Conservation (phyloP, 2,113 vertebrate genomes). For the Silurus asotus region DNA sequence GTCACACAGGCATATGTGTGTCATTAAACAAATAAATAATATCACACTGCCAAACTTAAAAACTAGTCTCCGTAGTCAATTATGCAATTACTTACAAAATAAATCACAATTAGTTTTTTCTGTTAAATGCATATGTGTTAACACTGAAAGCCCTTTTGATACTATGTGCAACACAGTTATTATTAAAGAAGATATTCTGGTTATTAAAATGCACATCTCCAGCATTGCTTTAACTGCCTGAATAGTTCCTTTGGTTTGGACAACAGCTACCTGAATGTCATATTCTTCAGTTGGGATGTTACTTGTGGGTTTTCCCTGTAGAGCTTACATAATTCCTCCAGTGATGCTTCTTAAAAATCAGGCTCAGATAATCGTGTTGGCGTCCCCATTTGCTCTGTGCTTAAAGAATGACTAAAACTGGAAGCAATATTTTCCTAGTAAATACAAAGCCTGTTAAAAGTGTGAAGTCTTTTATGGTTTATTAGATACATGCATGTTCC, state of each 20-base stretch:
- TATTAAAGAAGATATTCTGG: background rate
- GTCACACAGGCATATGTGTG: slow-evolving; percentile 52
- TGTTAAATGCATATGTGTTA: background rate
- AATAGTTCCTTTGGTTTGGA: background rate
- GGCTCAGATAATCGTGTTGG: background rate
- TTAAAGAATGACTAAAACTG: background rate
- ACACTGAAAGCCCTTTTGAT: background rate
- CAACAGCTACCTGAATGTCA: background rate
- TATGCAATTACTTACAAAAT: background rate
- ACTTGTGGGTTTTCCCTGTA: background rate
- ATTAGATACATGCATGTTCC: too few relatives aligned
- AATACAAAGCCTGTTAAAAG: background rate
- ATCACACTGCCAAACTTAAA: slow-evolving; percentile 23
- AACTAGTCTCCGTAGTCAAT: slow-evolving; percentile 19
- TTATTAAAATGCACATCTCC: background rate
- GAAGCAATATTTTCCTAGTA: background rate
- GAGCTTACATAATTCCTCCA: background rate
- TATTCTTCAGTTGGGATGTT: background rate
- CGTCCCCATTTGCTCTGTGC: background rate
- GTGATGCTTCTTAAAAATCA: background rate
- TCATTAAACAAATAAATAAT: slow-evolving; percentile 60
- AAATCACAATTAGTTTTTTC: background rate
- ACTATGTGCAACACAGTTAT: background rate
- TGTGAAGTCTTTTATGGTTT: too few relatives aligned
- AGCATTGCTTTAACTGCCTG: background rate